phyloP scores from a whole-genome alignment of 2,888 invertebrate genomes.

The Hoplodrina ambigua region DNA sequence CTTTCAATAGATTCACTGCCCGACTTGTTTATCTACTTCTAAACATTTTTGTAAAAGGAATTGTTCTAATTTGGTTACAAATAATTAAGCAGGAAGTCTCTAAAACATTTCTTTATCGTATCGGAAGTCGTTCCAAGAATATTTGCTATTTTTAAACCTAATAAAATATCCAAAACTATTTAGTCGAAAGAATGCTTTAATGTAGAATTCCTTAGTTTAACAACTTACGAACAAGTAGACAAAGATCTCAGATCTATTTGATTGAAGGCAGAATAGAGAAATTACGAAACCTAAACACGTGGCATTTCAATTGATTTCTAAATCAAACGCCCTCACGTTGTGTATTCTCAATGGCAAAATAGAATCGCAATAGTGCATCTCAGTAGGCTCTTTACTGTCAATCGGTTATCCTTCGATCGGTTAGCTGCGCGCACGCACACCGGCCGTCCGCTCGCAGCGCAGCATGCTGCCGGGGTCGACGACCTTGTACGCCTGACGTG shows the following conservation, averaged over 20 bases:
- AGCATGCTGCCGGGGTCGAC: constrained; percentile 81
- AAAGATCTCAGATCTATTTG: constrained; percentile 43
- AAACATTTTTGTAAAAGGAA: constrained; percentile 18
- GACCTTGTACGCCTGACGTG: constrained; percentile 72
- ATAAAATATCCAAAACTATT: constrained; percentile 13
- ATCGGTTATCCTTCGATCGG: constrained; percentile 82
- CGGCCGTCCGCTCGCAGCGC: constrained; percentile 67
- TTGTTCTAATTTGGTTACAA: constrained; percentile 39
- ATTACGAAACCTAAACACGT: constrained; percentile 43
- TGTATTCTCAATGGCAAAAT: constrained; percentile 60
- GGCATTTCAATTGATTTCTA: constrained; percentile 57
- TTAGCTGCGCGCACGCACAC: constrained; percentile 80
- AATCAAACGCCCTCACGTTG: constrained; percentile 53
- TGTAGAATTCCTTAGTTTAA: constrained; percentile 16
- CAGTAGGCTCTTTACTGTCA: constrained; percentile 72
- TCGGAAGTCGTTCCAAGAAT: constrained; percentile 48
- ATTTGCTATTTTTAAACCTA: constrained; percentile 28
- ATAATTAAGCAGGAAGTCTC: constrained; percentile 43
- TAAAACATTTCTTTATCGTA: constrained; percentile 39
- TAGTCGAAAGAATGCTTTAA: constrained; percentile 6
- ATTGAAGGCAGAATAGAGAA: constrained; percentile 46
- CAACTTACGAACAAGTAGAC: constrained; percentile 17
- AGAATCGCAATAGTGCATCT: constrained; percentile 67
- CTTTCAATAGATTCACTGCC: constrained; percentile 20
- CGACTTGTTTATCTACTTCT: constrained; percentile 30